These are phyloP conservation scores for Carettochelys insculpta DNA, from an alignment of 2,113 vertebrate species.

Conservation along the genomic window DNA sequence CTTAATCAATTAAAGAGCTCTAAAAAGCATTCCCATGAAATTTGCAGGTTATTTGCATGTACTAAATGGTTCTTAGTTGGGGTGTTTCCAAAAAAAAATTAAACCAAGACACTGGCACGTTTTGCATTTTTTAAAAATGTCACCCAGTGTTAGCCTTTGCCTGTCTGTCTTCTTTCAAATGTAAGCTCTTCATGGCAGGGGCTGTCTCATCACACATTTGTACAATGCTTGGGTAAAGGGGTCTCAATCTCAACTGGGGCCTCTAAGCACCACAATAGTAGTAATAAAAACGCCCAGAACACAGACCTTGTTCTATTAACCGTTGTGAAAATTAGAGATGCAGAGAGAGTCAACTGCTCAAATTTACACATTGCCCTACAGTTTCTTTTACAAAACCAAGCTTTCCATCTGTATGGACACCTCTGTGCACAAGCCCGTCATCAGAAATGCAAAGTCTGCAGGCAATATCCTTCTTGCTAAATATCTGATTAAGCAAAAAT, in stretches of 20 bases:
- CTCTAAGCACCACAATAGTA: background rate
- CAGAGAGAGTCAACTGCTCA: background rate
- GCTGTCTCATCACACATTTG: background rate
- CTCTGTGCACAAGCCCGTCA: background rate
- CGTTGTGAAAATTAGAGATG: background rate
- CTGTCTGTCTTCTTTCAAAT: background rate
- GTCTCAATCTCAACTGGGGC: background rate
- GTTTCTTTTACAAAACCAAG: conserved; percentile 6
- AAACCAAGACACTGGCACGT: rapidly evolving
- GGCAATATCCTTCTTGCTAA: conserved; percentile 52
- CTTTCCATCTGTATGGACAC: background rate
- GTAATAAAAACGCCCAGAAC: background rate
- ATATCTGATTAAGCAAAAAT: conserved; percentile 67
- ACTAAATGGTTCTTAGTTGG: background rate
- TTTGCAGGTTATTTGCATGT: background rate
- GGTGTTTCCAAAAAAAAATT: background rate
- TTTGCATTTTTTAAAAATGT: background rate
- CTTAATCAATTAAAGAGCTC: background rate
- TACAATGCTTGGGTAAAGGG: background rate
- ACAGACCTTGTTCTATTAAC: background rate
- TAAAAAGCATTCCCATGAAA: conserved; percentile 13
- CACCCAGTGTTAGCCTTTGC: background rate
- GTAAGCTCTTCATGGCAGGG: background rate
- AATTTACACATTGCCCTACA: background rate
- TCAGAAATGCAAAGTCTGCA: conserved; percentile 45